Base-by-base conservation (phyloP, 2,113 vertebrate species). In the Mus pahari region DNA sequence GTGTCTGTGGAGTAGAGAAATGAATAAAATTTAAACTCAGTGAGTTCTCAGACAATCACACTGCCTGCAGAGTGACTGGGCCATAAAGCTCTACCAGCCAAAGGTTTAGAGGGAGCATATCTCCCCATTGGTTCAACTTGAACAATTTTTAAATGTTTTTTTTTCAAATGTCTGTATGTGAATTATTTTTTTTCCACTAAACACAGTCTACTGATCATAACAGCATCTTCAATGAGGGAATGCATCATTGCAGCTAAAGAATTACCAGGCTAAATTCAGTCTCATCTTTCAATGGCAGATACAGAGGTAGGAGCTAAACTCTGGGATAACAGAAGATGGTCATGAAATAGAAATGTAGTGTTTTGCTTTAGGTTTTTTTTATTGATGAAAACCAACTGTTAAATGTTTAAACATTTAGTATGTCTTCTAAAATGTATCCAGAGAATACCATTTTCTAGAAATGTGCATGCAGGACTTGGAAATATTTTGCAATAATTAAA, bases 191-290 rank as follows among this genome's bases (percentile, higher is more conserved):
- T 62, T 50, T 92, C 96, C 92, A 62, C 45, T 82, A 82, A 87
- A 62, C 55, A 73, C 39, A 87, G 94, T 90, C 68, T 92, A 87
- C 70, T 70, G 62, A 94, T 93, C 10, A 83, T 88, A 93, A 94
- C 17, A 42, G 19, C 53, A 22, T 96, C 75, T 78, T 94, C 92
- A 92, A 28, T 94, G 70, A 93, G 73, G 42, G 39, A 39, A 93
- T 48, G 31, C 48, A 79, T 95, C 88, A 83, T n/a, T 91, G 75
- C 55, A 78, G 55, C 24, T 70, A 81, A 20, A 28, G 68, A 77
- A 93, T 92, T 68, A 87, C 64, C 70, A 94, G 53, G 19, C 39
- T 74, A 83, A 96, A 90, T 53, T 17, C 84, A 62, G 9, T 90
- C 50, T 86, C 74, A n/a, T 78, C 79, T 94, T 93, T 96, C 86